phyloP scores from a whole-genome alignment of 2,888 invertebrate genomes.

The Aleiodes alternator region DNA sequence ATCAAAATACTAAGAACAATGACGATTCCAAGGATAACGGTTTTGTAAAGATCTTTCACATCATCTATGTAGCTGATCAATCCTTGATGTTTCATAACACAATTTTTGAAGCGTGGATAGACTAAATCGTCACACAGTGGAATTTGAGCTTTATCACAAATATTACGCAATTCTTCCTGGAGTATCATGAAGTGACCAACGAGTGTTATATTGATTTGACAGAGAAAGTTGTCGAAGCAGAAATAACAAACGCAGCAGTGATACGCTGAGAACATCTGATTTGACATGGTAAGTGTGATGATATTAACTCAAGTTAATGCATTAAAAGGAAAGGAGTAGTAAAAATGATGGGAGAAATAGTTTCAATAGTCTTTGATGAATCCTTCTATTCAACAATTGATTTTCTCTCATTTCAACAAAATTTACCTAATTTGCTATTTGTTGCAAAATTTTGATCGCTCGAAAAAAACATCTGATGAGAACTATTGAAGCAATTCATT shows the following conservation, averaged over 20 bases:
- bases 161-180: slow-evolving; percentile 48
- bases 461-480: too few relatives aligned
- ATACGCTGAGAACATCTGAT: slow-evolving; percentile 41
- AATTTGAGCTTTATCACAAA: slow-evolving; percentile 24
- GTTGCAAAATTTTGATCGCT: too few relatives aligned
- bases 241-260: slow-evolving; percentile 44
- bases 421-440: too few relatives aligned
- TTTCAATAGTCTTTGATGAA: too few relatives aligned
- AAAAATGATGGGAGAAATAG: too few relatives aligned
- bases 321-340: too few relatives aligned
- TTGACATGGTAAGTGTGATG: too few relatives aligned
- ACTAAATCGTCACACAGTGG: neutral
- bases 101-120: slow-evolving; percentile 46
- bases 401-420: too few relatives aligned
- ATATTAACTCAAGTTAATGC: too few relatives aligned
- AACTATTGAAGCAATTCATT: too few relatives aligned
- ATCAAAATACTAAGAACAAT: slow-evolving; percentile 23
- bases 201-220: slow-evolving; percentile 52
- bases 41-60: slow-evolving; percentile 52
- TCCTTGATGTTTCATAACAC: slow-evolving; percentile 52
- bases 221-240: slow-evolving; percentile 52
- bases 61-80: slow-evolving; percentile 49
- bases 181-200: slow-evolving; percentile 57
- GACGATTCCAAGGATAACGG: slow-evolving; percentile 51
- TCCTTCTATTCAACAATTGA: too few relatives aligned